Percentiles rank a stretch among this genome's conserved stretches.
These are phyloP conservation scores for Asarcornis scutulata DNA, from an alignment of 2,113 vertebrate species.

Conservation along the genomic window DNA sequence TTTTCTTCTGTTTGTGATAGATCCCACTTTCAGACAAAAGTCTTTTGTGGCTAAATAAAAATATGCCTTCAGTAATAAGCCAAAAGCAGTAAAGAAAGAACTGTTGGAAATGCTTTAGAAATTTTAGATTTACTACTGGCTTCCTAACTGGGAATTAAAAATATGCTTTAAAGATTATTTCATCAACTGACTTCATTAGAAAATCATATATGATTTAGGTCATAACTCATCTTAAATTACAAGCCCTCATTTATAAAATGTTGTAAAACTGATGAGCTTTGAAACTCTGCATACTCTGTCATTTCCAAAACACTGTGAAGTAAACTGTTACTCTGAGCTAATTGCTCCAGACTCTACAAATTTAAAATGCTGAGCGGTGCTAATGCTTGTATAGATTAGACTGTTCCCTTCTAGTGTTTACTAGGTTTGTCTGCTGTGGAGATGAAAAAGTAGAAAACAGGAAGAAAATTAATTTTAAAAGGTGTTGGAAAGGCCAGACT, in stretches of 20 bases:
- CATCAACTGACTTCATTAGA: constrained; percentile 59
- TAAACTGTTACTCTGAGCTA: constrained; percentile 13
- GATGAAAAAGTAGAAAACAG: background rate
- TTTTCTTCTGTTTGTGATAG: background rate
- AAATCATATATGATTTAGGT: constrained; percentile 50
- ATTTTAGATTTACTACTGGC: constrained; percentile 8
- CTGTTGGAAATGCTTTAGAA: background rate
- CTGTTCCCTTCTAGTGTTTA: background rate
- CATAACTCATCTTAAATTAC: constrained; percentile 57
- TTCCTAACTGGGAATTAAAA: constrained; percentile 48
- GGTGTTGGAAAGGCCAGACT: constrained; percentile 12
- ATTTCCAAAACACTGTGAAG: constrained; percentile 37
- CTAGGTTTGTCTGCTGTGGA: background rate
- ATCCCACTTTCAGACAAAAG: background rate
- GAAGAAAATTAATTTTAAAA: constrained; percentile 31
- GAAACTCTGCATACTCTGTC: background rate
- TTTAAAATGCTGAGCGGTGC: background rate
- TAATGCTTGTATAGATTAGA: background rate
- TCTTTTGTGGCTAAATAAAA: constrained; percentile 1
- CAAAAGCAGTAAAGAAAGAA: background rate
- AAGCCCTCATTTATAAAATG: constrained; percentile 58
- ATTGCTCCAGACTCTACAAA: constrained; percentile 5
- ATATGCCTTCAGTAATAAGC: background rate
- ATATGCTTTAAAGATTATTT: constrained; percentile 35
- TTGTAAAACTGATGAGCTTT: constrained; percentile 37